Conservation (phyloP, 2,888 invertebrate species). For the Apamea crenata region DNA sequence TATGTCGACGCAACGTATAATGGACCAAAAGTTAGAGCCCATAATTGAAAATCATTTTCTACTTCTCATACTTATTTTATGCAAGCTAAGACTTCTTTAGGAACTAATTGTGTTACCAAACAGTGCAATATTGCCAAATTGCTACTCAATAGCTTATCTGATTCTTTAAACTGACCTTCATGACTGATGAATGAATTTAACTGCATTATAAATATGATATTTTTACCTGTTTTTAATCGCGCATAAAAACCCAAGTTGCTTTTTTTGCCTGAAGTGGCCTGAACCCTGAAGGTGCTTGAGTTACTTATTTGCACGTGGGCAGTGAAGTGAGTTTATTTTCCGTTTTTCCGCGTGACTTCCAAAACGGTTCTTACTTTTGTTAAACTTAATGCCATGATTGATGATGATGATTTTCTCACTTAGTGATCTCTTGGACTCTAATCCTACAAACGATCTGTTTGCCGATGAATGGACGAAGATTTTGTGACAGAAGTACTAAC, state of each 20-base stretch:
- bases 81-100: background rate
- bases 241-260: background rate
- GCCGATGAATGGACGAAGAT: too few relatives aligned
- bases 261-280: background rate
- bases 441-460: too few relatives aligned
- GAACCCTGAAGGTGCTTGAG: slow-evolving; percentile 10
- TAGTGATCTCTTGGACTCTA: too few relatives aligned
- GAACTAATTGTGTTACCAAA: background rate
- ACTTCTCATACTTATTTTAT: background rate
- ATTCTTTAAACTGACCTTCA: background rate
- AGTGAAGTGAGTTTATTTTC: slow-evolving; percentile 32
- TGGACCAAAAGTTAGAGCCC: background rate
- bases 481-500: too few relatives aligned
- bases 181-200: background rate
- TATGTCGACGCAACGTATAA: background rate
- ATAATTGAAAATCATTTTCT: background rate
- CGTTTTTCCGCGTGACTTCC: slow-evolving; percentile 29
- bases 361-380: slow-evolving; percentile 26
- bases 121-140: slow-evolving; percentile 12
- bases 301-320: slow-evolving; percentile 7
- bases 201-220: background rate
- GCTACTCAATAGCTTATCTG: background rate
- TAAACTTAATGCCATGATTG: slow-evolving; percentile 13
- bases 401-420: too few relatives aligned
- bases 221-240: background rate